Evolutionary conservation across 1,140 invertebrate species (phyloP).

Genomic region (Cydia amplana): DNA sequence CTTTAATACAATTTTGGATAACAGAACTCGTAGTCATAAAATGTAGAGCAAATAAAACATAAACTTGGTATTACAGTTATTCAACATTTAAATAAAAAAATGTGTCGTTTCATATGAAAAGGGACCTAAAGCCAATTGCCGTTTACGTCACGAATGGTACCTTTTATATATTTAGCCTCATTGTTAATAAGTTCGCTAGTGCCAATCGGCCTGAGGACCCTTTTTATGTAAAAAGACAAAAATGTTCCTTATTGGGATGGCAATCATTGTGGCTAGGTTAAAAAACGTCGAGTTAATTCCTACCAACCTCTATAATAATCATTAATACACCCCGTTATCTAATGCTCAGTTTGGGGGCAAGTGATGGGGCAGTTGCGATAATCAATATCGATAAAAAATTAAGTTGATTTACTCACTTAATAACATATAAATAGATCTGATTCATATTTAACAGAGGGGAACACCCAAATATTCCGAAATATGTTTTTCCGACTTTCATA

Average conservation of each 20-base stretch:
- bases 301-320: background rate
- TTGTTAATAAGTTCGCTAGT: too few relatives aligned
- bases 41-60: background rate
- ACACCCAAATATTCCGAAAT: too few relatives aligned
- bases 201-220: background rate
- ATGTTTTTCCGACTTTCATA: too few relatives aligned
- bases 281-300: background rate
- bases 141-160: background rate
- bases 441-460: too few relatives aligned
- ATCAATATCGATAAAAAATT: too few relatives aligned
- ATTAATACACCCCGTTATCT: too few relatives aligned
- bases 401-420: too few relatives aligned
- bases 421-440: too few relatives aligned
- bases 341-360: too few relatives aligned
- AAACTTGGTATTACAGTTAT: constrained; percentile 13
- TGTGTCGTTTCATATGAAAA: background rate
- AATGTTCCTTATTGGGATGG: background rate
- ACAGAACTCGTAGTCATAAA: background rate
- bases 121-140: background rate
- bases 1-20: background rate
- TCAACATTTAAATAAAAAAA: background rate
- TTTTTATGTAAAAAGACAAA: background rate
- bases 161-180: background rate
- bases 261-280: background rate
- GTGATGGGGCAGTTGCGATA: too few relatives aligned